Evolutionary conservation across 2,888 invertebrate species (phyloP), one percentile per base, ranked within the genome.

Genomic region (Craniophora ligustri): DNA sequence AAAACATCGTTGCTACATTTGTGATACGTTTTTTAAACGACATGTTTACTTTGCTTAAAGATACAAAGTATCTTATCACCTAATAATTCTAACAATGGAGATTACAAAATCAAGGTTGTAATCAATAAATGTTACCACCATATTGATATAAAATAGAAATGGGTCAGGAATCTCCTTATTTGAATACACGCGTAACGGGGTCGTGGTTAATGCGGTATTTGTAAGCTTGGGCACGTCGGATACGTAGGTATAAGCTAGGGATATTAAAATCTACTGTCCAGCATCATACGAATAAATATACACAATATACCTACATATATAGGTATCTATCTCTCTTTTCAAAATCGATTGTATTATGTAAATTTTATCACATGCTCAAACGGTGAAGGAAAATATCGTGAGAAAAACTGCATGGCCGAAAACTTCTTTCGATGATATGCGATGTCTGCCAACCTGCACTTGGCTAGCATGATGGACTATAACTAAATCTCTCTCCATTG

Each of bases 171-270:
- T 59, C 61, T 41, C 46, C 45, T 68, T 46, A 84, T 87, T 86
- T 82, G 78, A 85, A 87, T 87, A 85, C 84, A 78, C 80, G 74
- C 66, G 69, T 72, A 70, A 71, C 62, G 66, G 76, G 71, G 79
- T 78, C 77, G 71, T 72, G 71, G 68, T 61, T 85, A 85, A 85
- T 83, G 65, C 82, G 68, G 67, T 65, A 62, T 71, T 62, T 60
- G 58, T 77, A 76, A 61, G 72, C 59, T 61, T 45, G 57, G 72
- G 71, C 86, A 87, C 84, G 87, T 78, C 75, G 66, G 67, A 62
- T 74, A n/a, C n/a, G n/a, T n/a, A n/a, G n/a, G n/a, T n/a, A n/a
- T n/a, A n/a, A n/a, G n/a, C n/a, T n/a, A 76, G 76, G 76, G 67
- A 60, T 65, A 60, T 66, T 64, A 54, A 67, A 71, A 59, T 18